Evolutionary conservation across 1,140 invertebrate species (phyloP), one percentile per base, ranked within the genome.

Genomic region (Temnothorax nylanderi): DNA sequence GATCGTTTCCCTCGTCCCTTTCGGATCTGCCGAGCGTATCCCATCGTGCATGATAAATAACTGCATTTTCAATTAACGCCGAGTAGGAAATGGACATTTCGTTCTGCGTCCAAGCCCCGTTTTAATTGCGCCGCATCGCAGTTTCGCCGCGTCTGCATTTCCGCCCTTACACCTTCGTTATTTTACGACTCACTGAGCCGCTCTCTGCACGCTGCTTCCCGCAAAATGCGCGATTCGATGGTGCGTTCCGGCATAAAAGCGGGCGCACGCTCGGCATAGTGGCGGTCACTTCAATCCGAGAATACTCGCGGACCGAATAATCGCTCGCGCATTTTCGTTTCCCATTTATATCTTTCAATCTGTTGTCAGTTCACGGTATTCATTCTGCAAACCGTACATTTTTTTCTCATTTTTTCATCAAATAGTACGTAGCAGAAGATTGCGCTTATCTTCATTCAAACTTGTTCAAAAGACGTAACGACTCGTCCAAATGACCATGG

Each of bases 1-100:
- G 54, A 62, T 13, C 21, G 65, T 56, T 32, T 13, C 49, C 16
- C 7, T 21, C 13, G 41, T 26, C 60, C 54, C 18, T 26, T 82
- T 74, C 69, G 67, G 41, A 44, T 32, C 69, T 54, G 3, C 26
- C 80, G 37, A 44, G 60, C 41, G 21, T 41, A 26, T 74, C 74
- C 26, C 69, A 49, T 75, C 69, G 69, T 54, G 80, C 69, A 89
- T 80, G 90, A 93, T 91, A 90, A 92, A 91, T 90, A 91, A 92
- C 91, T 92, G 89, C 87, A 89, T 89, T 93, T 93, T 90, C 90
- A 91, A 93, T 93, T 92, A 92, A 91, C 86, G 80, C 44, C 16
- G 75, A 69, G 58, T 77, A 21, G 34, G 34, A 86, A 89, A 86
- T 77, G 41, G 75, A 74, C 80, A 85, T 85, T 90, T 89, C 75